A percentile compares a stretch with the other conserved stretches of the same genome.
Conservation (phyloP, 2,888 invertebrate genomes). For the Caenorhabditis wallacei region DNA sequence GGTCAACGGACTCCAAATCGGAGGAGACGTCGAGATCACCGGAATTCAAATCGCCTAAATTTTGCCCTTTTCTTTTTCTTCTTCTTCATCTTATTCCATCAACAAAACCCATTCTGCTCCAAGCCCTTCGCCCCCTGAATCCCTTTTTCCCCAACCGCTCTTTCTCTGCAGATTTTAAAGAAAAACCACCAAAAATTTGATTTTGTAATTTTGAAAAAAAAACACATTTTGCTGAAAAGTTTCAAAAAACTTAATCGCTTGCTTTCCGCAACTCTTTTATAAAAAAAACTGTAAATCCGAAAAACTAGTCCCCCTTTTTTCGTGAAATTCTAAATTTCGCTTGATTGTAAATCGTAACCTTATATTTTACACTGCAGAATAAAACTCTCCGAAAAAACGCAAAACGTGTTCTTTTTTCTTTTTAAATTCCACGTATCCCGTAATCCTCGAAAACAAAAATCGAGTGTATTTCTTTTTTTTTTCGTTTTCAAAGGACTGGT, state of each 20-base stretch:
- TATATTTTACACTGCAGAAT: conserved; percentile 44
- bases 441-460: not conserved
- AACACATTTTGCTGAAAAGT: conserved; percentile 2
- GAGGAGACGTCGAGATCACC: conserved; percentile 82
- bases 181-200: conserved; percentile 16
- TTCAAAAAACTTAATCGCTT: conserved; percentile 30
- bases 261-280: conserved; percentile 16
- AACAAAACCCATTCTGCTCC: conserved; percentile 31
- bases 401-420: not conserved
- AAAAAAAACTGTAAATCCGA: conserved; percentile 12
- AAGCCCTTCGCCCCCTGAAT: conserved; percentile 35
- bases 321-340: conserved; percentile 47
- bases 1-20: conserved; percentile 82
- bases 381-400: conserved; percentile 43
- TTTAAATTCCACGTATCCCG: not conserved
- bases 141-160: conserved; percentile 30
- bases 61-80: conserved; percentile 4
- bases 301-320: not conserved
- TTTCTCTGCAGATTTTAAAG: conserved; percentile 42
- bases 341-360: conserved; percentile 36
- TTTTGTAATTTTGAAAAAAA: not conserved
- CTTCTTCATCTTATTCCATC: not conserved
- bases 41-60: conserved; percentile 79
- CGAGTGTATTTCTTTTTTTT: not conserved
- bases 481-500: conserved; percentile 26